Evolutionary conservation across 1,140 invertebrate genomes (phyloP).

Genomic region (Drosophila nannoptera): DNA sequence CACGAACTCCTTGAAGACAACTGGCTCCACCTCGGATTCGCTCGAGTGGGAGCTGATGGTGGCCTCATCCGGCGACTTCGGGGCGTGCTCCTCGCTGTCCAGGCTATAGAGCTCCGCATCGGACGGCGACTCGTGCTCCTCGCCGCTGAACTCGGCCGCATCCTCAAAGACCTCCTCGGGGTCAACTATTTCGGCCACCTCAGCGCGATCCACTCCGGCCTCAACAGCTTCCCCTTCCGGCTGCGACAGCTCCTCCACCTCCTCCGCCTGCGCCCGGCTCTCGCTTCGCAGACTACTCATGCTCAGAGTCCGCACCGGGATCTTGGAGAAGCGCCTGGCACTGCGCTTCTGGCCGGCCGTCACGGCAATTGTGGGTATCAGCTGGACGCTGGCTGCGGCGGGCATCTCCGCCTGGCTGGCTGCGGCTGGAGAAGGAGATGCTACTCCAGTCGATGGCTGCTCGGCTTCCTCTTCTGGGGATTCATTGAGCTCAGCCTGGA

Average conservation of each 20-base stretch:
- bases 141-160: constrained; percentile 55
- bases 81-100: constrained; percentile 47
- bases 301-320: constrained; percentile 62
- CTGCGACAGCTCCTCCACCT: not conserved
- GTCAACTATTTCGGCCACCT: constrained; percentile 2
- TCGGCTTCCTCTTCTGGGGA: not conserved
- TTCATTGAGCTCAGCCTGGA: not conserved
- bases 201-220: constrained; percentile 2
- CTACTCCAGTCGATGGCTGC: not conserved
- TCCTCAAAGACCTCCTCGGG: constrained; percentile 67
- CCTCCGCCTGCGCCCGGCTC: constrained; percentile 35
- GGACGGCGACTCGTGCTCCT: constrained; percentile 53
- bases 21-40: constrained; percentile 37
- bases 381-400: not conserved
- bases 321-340: constrained; percentile 58
- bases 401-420: not conserved
- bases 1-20: constrained; percentile 61
- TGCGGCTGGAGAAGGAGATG: not conserved
- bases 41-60: constrained; percentile 51
- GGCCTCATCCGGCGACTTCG: constrained; percentile 48
- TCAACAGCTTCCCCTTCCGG: too few species aligned
- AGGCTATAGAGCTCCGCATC: constrained; percentile 69
- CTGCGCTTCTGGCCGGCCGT: constrained; percentile 24
- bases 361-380: not conserved
- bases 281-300: constrained; percentile 54